Evolutionary conservation across 2,113 vertebrate genomes (phyloP), one percentile per base, ranked within the genome.

Genomic region (Dunckerocampus dactyliophorus): DNA sequence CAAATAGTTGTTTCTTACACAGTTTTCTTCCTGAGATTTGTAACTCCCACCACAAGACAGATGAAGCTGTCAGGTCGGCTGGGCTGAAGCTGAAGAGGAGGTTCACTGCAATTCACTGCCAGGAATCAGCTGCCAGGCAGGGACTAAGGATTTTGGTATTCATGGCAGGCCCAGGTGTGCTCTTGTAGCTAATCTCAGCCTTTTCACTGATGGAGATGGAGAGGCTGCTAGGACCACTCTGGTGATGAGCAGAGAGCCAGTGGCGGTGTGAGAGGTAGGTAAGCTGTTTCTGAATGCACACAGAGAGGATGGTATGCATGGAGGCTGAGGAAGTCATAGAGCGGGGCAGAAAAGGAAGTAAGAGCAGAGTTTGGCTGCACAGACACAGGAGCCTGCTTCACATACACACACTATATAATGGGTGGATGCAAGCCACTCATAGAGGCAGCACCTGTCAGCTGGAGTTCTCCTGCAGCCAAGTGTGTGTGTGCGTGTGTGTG

Each of bases 131-230:
- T 75, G 79, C 74, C 76, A 65, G 64, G 28, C 31, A 34, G 7
- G 31, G 65, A 67, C 65, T 74, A 61, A 22, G 59, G 75, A 65
- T 85, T n/a, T 80, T 83, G 75, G 72, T 81, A 82, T 88, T 82
- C 82, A 74, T 55, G 63, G 72, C 54, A 73, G 64, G 79, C 79
- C 71, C 81, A 82, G 82, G 79, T 85, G 84, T 82, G 79, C 75
- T 74, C 75, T 69, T 75, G 75, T 74, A 69, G 79, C 68, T 82
- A 75, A 84, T 85, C 82, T 83, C 62, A 59, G 53, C 70, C 76
- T 71, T 79, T 28, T 75, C 67, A 76, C 65, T 17, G 84, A 74
- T 79, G 79, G 82, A 64, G 76, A 86, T 84, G 71, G 82, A 82
- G 82, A 62, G 73, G 78, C 74, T 83, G 87, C 80, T 73, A 72